Evolutionary conservation across 1,140 invertebrate genomes (phyloP), one percentile per base, ranked within the genome.

Genomic region (Eupristina koningsbergeri): DNA sequence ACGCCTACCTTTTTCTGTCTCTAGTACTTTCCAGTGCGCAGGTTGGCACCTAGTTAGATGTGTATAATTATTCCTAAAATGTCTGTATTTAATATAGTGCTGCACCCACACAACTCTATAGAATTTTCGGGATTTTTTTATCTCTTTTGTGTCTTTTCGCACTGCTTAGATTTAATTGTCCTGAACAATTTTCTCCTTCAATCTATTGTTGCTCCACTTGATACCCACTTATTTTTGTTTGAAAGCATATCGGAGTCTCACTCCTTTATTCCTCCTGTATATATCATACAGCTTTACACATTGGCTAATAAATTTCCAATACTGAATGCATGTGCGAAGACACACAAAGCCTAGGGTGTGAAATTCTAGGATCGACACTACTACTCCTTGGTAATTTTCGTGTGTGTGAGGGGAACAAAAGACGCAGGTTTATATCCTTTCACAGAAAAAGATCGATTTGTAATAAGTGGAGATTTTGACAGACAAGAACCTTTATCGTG

Each of bases 1-100:
- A 31, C 61, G 69, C n/a, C n/a, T n/a, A n/a, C n/a, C n/a, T 34
- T 41, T 39, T 29, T 39, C 67, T n/a, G 31, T 22, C 9, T 31
- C n/a, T 3, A 5, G 0, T 36, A 58, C 22, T 67, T 31, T 67
- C 64, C 31, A 36, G 31, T 36, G 64, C 64, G 26, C 36, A 71
- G 17, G 19, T 76, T 50, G 31, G 58, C 73, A 11, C 11, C 41
- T n/a, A 11, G 64, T 58, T 41, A 34, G 73, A 50, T 67, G 81
- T 61, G 45, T 73, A 76, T 82, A 82, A 82, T 82, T 67, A 82
- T 82, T 82, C 73, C 39, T 64, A 82, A 82, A 76, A 82, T 45
- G 80, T 63, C 75, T 26, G 31, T 29, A 45, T 71, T 39, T 45
- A 80, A 45, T 71, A 45, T 71, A 36, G 75, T 34, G 39, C 63